Percentiles rank a stretch among this genome's conserved stretches.
Conservation (phyloP, 2,113 vertebrate species). For the Gopherus flavomarginatus region DNA sequence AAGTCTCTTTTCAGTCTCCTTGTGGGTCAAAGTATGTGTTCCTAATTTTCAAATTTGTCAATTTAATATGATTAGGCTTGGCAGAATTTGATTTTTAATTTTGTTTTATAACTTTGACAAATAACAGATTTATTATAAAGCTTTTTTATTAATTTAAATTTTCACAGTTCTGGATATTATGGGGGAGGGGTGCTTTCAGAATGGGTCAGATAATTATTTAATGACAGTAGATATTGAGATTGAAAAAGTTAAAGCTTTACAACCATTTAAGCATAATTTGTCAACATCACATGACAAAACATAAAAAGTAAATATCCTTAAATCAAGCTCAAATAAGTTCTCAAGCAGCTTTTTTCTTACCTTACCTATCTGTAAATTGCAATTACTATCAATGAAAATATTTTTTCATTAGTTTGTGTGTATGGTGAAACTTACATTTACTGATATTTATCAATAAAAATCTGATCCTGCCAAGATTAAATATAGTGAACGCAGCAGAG, state of each 20-base stretch:
- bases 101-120: background rate
- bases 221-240: background rate
- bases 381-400: background rate
- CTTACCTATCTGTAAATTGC: background rate
- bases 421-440: background rate
- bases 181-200: background rate
- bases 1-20: background rate
- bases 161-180: background rate
- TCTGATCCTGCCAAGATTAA: background rate
- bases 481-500: background rate
- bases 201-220: background rate
- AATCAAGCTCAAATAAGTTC: background rate
- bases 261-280: background rate
- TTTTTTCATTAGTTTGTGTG: background rate
- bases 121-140: background rate
- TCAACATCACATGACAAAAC: background rate
- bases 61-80: background rate
- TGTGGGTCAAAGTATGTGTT: slow-evolving; percentile 10
- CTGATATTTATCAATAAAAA: background rate
- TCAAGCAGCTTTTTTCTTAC: background rate
- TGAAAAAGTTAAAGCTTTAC: background rate
- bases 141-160: background rate
- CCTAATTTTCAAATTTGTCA: slow-evolving; percentile 39
- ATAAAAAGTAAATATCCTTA: background rate
- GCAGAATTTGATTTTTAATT: background rate